These are phyloP conservation scores for Aldabrachelys gigantea DNA, from an alignment of 2,113 vertebrate genomes.

Conservation along the genomic window DNA sequence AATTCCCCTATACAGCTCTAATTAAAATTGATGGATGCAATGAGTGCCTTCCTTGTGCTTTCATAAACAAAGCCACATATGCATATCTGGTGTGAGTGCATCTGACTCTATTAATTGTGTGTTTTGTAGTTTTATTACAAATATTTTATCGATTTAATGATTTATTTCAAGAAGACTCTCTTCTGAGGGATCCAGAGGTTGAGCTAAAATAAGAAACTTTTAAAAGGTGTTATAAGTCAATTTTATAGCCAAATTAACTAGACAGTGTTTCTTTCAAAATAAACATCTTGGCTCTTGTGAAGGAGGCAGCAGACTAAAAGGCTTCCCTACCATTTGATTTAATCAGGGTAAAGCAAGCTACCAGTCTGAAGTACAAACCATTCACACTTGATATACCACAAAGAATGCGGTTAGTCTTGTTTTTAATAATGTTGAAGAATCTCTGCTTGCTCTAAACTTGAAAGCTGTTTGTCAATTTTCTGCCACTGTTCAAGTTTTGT, in stretches of 20 bases:
- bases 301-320: background rate
- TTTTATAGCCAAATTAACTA: background rate
- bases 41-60: background rate
- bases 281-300: background rate
- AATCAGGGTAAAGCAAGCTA: background rate
- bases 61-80: background rate
- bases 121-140: background rate
- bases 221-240: background rate
- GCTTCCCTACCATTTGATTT: background rate
- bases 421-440: slow-evolving; percentile 38
- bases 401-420: background rate
- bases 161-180: background rate
- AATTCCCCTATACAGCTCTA: background rate
- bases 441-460: slow-evolving; percentile 29
- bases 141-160: background rate
- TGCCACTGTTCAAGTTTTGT: slow-evolving; percentile 11
- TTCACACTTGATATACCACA: background rate
- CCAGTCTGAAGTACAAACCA: background rate
- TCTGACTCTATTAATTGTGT: background rate
- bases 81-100: background rate
- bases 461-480: slow-evolving; percentile 6
- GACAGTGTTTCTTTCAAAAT: background rate
- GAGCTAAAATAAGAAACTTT: slow-evolving; percentile 23
- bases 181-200: background rate
- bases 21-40: background rate